These are phyloP conservation scores for Drosophila testacea DNA, from an alignment of 2,888 invertebrate species.

Conservation along the genomic window DNA sequence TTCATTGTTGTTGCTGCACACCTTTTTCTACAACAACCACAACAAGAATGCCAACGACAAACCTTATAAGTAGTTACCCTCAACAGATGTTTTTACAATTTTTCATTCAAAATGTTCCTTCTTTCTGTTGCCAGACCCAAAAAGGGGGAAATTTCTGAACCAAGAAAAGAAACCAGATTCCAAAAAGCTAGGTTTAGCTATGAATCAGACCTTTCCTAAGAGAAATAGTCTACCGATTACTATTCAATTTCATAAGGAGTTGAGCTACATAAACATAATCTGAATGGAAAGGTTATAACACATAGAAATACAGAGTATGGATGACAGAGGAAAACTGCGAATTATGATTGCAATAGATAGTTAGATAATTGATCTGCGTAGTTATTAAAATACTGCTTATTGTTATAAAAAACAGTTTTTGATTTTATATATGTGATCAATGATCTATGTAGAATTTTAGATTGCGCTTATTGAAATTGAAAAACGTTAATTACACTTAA, in stretches of 20 bases:
- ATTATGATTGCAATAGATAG: neutral
- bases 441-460: too few species aligned
- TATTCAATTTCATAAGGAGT: neutral
- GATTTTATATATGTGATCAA: too few species aligned
- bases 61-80: constrained; percentile 41
- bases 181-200: constrained; percentile 1
- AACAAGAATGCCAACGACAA: constrained; percentile 15
- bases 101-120: constrained; percentile 18
- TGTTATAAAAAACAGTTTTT: too few species aligned
- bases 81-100: constrained; percentile 45
- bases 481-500: too few species aligned
- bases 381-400: too few species aligned
- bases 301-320: neutral
- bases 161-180: neutral
- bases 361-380: neutral
- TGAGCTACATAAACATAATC: neutral
- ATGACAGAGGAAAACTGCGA: neutral
- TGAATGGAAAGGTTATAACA: neutral
- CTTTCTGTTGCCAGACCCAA: neutral
- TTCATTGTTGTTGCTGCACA: constrained; percentile 71
- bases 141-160: constrained; percentile 20
- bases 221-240: neutral
- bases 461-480: too few species aligned
- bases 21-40: constrained; percentile 60
- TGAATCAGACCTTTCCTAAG: constrained; percentile 2